phyloP scores from a whole-genome alignment of 2,888 invertebrate species.

The Ophonus ardosiacus region DNA sequence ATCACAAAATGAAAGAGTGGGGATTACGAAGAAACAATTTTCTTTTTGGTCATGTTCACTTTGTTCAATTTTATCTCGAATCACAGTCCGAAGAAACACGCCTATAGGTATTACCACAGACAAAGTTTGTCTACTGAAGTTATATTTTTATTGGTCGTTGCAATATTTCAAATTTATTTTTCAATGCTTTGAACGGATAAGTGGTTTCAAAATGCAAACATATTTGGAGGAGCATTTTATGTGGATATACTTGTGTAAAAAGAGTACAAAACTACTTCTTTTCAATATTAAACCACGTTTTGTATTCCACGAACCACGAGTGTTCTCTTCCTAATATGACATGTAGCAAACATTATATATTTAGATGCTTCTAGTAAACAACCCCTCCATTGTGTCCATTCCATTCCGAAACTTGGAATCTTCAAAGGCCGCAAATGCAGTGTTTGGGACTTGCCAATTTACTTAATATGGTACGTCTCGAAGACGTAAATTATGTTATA shows the following conservation, averaged over 20 bases:
- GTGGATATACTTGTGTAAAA: not conserved
- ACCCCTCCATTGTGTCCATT: not conserved
- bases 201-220: not conserved
- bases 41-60: too few relatives aligned
- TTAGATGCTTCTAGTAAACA: constrained; percentile 23
- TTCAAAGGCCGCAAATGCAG: constrained; percentile 39
- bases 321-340: not conserved
- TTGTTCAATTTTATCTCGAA: too few relatives aligned
- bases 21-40: too few relatives aligned
- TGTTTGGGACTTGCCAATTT: constrained; percentile 47
- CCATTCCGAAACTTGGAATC: constrained; percentile 16
- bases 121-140: not conserved
- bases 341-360: constrained; percentile 5
- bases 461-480: constrained; percentile 16
- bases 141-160: not conserved
- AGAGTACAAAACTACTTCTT: not conserved
- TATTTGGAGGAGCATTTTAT: not conserved
- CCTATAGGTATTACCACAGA: too few relatives aligned
- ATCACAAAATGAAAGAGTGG: too few relatives aligned
- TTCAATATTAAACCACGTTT: not conserved
- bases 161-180: not conserved
- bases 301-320: not conserved
- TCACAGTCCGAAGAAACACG: too few relatives aligned
- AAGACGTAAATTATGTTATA: constrained; percentile 50
- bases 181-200: not conserved